Conservation (phyloP, 2,797 vertebrate genomes). For the Fringilla coelebs region DNA sequence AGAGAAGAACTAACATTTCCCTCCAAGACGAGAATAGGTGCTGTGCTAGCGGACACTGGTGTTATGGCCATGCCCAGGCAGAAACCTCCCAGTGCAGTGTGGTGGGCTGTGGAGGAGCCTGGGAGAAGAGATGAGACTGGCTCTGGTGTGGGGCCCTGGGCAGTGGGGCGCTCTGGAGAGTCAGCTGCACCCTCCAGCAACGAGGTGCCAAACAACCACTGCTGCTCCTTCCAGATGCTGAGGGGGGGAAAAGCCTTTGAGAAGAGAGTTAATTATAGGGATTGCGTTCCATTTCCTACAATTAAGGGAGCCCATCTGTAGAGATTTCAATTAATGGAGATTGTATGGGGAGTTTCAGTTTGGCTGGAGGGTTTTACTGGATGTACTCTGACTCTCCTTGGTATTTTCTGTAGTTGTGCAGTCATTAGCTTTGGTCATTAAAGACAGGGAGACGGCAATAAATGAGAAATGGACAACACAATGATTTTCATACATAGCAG, state of each 20-base stretch:
- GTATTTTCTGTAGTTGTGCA: conserved; percentile 1
- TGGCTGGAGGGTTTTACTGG: conserved; percentile 39
- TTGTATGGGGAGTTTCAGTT: conserved; percentile 23
- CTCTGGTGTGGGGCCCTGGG: not conserved
- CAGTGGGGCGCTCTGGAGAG: not conserved
- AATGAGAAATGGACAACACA: not conserved
- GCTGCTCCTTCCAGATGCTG: not conserved
- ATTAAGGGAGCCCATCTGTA: conserved; percentile 41
- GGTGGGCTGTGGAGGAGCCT: not conserved
- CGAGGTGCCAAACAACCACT: not conserved
- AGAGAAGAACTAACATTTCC: not conserved
- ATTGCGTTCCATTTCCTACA: conserved; percentile 30
- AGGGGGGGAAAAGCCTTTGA: not conserved
- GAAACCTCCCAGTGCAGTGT: accelerated
- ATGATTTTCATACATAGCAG: not conserved
- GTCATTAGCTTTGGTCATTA: conserved; percentile 14
- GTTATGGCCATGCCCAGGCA: not conserved
- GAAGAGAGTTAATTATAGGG: conserved; percentile 42
- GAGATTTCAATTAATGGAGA: conserved; percentile 58
- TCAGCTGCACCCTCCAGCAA: not conserved
- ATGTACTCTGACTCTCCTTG: not conserved
- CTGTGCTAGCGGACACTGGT: accelerated
- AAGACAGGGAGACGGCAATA: not conserved
- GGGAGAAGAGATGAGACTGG: not conserved
- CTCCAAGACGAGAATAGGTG: accelerated